Conservation (phyloP, 2,888 invertebrate genomes). For the Ophion ellenae region DNA sequence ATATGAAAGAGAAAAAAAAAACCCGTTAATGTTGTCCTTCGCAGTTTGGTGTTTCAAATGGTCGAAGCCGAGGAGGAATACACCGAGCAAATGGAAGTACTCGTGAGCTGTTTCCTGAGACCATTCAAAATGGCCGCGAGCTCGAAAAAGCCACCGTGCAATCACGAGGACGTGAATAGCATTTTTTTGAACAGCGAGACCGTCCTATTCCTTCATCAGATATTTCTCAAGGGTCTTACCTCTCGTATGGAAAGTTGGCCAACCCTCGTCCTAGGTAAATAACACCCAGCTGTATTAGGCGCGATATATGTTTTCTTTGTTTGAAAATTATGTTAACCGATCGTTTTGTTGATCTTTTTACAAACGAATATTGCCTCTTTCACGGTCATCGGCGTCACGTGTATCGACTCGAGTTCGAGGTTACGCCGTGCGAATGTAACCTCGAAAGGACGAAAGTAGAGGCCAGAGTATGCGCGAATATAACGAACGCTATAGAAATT, state of each 20-base stretch:
- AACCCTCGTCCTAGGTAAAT: conserved; percentile 93
- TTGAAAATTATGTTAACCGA: too few species aligned
- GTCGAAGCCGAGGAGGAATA: conserved; percentile 97
- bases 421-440: not conserved
- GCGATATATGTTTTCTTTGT: not conserved
- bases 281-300: not conserved
- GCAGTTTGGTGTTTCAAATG: conserved; percentile 94
- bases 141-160: conserved; percentile 95
- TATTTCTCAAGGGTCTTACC: conserved; percentile 95
- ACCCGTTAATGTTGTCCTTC: not conserved
- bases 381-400: not conserved
- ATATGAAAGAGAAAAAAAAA: not conserved
- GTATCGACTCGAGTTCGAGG: not conserved
- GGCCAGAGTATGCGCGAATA: not conserved
- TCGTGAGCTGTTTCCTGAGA: conserved; percentile 93
- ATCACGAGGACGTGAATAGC: conserved; percentile 96
- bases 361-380: not conserved
- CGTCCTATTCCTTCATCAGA: conserved; percentile 95
- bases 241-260: conserved; percentile 97
- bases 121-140: conserved; percentile 97
- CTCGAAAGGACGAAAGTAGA: not conserved
- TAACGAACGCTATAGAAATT: not conserved
- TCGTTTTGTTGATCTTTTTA: not conserved
- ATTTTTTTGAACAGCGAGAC: conserved; percentile 97
- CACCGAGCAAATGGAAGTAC: conserved; percentile 93